phyloP scores from a whole-genome alignment of 2,113 vertebrate species.

The Regulus satrapa region DNA sequence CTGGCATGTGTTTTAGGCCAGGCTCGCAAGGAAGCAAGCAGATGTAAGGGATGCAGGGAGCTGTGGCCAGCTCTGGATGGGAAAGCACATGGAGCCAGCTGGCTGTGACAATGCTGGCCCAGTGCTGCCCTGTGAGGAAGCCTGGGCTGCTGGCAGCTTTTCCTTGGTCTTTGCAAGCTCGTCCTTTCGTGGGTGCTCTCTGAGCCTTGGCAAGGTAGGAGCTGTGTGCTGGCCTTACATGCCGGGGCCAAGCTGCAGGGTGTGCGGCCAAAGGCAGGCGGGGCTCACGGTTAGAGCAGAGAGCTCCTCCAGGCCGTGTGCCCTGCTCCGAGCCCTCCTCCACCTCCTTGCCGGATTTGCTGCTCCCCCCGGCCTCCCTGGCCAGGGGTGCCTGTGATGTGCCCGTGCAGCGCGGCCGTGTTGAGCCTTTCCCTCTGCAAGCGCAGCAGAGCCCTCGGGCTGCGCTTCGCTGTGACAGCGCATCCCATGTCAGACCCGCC shows the following conservation, averaged over 20 bases:
- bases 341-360: neutral
- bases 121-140: neutral
- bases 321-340: neutral
- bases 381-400: neutral
- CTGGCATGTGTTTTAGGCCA: neutral
- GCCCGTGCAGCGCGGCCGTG: neutral
- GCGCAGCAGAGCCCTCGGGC: neutral
- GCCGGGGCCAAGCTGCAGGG: accelerated
- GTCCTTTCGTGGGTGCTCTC: neutral
- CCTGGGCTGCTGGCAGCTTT: neutral
- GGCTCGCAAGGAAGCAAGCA: neutral
- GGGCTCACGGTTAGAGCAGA: neutral
- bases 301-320: neutral
- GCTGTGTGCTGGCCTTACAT: neutral
- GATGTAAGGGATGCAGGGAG: neutral
- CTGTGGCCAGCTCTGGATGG: neutral
- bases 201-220: neutral
- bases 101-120: neutral
- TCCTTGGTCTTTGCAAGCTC: neutral
- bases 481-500: conserved; percentile 23
- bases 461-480: neutral
- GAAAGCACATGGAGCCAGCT: neutral
- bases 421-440: neutral
- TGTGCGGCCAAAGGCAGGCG: neutral
- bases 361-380: no score